Evolutionary conservation across 2,113 vertebrate species (phyloP).

Genomic region (Vireo altiloquus): DNA sequence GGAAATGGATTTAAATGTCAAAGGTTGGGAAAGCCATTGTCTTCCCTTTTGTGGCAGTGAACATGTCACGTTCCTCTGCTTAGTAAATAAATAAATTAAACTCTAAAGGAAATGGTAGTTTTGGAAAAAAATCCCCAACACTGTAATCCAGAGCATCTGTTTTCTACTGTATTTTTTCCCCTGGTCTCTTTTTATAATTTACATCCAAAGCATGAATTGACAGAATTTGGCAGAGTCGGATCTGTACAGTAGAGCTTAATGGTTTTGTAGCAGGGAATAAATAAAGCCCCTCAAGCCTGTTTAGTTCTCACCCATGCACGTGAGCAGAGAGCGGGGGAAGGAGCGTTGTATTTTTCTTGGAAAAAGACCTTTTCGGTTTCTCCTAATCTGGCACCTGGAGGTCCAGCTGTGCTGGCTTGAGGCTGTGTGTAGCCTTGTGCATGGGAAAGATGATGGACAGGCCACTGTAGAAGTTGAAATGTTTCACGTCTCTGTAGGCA

Average conservation of each 20-base stretch:
- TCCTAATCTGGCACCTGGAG: constrained; percentile 58
- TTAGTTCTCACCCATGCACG: constrained; percentile 13
- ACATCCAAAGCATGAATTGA: constrained; percentile 13
- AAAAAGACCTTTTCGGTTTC: constrained; percentile 10
- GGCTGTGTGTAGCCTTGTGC: constrained; percentile 30
- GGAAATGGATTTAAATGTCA: background rate
- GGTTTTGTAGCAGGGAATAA: constrained; percentile 36
- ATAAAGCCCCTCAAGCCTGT: constrained; percentile 40
- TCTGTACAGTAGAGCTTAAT: constrained; percentile 18
- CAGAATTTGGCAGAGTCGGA: constrained; percentile 27
- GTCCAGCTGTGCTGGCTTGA: constrained; percentile 59
- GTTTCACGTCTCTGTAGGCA: background rate
- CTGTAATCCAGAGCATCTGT: constrained; percentile 12
- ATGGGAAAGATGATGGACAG: constrained; percentile 26
- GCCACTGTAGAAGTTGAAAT: background rate
- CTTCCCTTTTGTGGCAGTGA: background rate
- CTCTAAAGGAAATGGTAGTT: background rate
- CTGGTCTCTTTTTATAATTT: constrained; percentile 10
- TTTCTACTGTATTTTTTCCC: constrained; percentile 27
- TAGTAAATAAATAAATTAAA: background rate
- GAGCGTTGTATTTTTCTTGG: constrained; percentile 55
- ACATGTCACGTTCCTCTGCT: background rate
- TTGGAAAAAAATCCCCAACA: background rate
- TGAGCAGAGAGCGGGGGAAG: constrained; percentile 21
- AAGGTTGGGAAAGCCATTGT: background rate